These are phyloP conservation scores for Eretmocerus hayati DNA, from an alignment of 2,888 invertebrate genomes.

Conservation along the genomic window DNA sequence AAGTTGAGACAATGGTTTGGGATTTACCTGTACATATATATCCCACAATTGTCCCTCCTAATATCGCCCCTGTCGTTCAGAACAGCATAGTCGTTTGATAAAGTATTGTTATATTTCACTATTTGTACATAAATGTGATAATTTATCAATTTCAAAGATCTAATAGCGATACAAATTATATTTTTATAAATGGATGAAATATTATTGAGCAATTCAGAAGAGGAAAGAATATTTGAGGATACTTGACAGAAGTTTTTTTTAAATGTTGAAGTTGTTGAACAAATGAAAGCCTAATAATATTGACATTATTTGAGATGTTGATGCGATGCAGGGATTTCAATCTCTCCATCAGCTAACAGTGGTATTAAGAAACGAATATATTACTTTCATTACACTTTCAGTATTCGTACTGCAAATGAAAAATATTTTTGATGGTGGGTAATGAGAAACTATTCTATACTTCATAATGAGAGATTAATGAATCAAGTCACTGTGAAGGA, in stretches of 20 bases:
- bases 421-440: too few relatives aligned
- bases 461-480: too few relatives aligned
- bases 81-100: slow-evolving; percentile 38
- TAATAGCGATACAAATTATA: slow-evolving; percentile 19
- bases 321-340: too few relatives aligned
- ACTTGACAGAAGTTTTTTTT: neutral
- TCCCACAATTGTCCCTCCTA: slow-evolving; percentile 62
- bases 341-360: too few relatives aligned
- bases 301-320: too few relatives aligned
- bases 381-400: too few relatives aligned
- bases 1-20: slow-evolving; percentile 99
- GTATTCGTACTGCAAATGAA: too few relatives aligned
- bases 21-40: slow-evolving; percentile 91
- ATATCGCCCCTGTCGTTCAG: slow-evolving; percentile 40
- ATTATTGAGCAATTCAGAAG: slow-evolving; percentile 7
- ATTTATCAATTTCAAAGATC: slow-evolving; percentile 15
- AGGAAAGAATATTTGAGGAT: neutral
- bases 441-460: too few relatives aligned
- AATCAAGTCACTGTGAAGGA: too few relatives aligned
- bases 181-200: slow-evolving; percentile 15
- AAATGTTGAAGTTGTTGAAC: neutral
- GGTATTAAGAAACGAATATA: too few relatives aligned
- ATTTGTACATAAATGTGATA: slow-evolving; percentile 18
- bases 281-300: neutral
- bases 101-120: slow-evolving; percentile 13